Percentiles rank a stretch among this genome's conserved stretches.
Conservation (phyloP, 1,140 invertebrate species). For the Epicauta chinensis region DNA sequence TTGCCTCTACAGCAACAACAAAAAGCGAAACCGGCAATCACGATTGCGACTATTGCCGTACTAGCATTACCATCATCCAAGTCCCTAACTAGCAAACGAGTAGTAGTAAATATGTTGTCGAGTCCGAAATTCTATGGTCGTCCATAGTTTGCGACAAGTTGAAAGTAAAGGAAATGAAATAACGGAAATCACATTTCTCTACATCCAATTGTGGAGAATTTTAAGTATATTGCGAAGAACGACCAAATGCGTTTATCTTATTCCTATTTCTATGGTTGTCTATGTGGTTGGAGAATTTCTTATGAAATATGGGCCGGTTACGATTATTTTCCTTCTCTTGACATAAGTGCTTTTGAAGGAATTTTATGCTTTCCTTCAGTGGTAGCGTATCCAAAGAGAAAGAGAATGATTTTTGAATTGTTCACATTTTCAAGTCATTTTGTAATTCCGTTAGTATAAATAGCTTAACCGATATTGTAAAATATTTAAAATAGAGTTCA, state of each 20-base stretch:
- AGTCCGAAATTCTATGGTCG: not conserved
- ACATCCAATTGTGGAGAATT: slow-evolving; percentile 17
- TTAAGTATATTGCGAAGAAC: slow-evolving; percentile 10
- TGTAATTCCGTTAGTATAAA: too few relatives aligned
- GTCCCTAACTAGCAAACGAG: slow-evolving; percentile 7
- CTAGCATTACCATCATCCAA: slow-evolving; percentile 3
- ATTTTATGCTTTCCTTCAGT: too few relatives aligned
- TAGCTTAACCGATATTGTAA: too few relatives aligned
- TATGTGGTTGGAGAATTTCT: slow-evolving; percentile 3
- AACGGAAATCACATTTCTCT: slow-evolving; percentile 18
- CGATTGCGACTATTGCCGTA: too few relatives aligned
- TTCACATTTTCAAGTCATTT: too few relatives aligned
- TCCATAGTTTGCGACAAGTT: slow-evolving; percentile 6
- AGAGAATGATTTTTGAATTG: too few relatives aligned
- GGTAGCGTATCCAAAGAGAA: too few relatives aligned
- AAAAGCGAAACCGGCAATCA: too few relatives aligned
- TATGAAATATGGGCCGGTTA: slow-evolving; percentile 15
- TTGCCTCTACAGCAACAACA: too few relatives aligned
- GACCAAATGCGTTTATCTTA: slow-evolving; percentile 12
- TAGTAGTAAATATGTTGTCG: slow-evolving; percentile 10
- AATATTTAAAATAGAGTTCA: too few relatives aligned
- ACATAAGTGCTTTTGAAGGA: not conserved
- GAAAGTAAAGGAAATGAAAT: slow-evolving; percentile 17
- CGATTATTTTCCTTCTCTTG: slow-evolving; percentile 10
- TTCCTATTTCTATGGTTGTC: slow-evolving; percentile 1